These are phyloP conservation scores for Centruroides vittatus DNA, from an alignment of 1,140 invertebrate genomes.

Conservation along the genomic window DNA sequence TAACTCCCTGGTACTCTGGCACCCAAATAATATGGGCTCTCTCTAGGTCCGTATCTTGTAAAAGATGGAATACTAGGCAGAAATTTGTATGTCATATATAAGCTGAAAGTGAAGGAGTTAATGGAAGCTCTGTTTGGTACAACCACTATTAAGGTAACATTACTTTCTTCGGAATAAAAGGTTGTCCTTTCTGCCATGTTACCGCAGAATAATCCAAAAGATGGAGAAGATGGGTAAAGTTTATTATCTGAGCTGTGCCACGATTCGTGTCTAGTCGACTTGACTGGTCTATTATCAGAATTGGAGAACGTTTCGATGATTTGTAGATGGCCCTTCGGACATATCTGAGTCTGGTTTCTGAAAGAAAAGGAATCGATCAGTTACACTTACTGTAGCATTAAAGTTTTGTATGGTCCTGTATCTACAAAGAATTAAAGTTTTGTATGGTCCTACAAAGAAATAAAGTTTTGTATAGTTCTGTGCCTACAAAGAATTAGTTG, in stretches of 20 bases:
- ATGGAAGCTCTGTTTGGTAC: constrained; percentile 12
- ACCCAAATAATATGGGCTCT: constrained; percentile 5
- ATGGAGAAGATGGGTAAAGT: too few species aligned
- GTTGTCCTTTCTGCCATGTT: constrained; percentile 8
- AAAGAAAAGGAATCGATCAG: too few species aligned
- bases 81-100: constrained; percentile 10
- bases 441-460: too few species aligned
- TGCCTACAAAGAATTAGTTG: too few species aligned
- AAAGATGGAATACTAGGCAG: constrained; percentile 9
- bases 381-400: too few species aligned
- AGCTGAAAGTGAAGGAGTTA: constrained; percentile 13
- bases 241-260: too few species aligned
- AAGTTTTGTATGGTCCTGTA: too few species aligned
- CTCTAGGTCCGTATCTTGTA: constrained; percentile 1
- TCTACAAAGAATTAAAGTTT: too few species aligned
- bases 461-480: too few species aligned
- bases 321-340: background rate
- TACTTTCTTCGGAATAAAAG: constrained; percentile 14
- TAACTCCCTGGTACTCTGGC: constrained; percentile 3
- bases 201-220: constrained; percentile 7
- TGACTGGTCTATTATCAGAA: too few species aligned
- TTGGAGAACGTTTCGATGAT: background rate
- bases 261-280: too few species aligned
- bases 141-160: constrained; percentile 11
- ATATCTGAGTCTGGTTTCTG: background rate